Conservation (phyloP, 2,113 vertebrate species). For the Hystrix brachyura region DNA sequence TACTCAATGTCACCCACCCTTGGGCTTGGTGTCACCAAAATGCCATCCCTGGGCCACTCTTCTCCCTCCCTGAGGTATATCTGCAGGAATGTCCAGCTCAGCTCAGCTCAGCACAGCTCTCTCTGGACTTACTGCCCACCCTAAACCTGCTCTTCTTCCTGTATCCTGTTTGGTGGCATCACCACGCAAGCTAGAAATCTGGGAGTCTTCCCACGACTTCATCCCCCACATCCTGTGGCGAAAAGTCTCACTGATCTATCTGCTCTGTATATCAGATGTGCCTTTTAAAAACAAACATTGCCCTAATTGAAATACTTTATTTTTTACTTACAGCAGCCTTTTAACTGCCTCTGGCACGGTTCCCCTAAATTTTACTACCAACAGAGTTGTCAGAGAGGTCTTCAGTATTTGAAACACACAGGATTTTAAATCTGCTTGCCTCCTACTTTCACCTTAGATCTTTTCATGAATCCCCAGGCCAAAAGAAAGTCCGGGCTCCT, state of each 20-base stretch:
- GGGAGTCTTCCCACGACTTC: slow-evolving; percentile 59
- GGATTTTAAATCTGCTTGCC: neutral
- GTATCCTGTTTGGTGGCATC: slow-evolving; percentile 64
- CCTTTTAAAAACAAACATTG: neutral
- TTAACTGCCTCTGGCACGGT: slow-evolving; percentile 38
- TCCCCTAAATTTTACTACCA: neutral
- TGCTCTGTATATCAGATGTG: slow-evolving; percentile 49
- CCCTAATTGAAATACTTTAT: slow-evolving; percentile 24
- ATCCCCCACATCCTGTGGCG: slow-evolving; percentile 77
- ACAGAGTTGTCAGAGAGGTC: neutral
- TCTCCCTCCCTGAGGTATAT: neutral
- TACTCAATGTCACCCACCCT: neutral
- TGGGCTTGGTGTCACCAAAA: neutral
- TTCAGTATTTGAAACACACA: neutral
- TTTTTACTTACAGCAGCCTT: neutral
- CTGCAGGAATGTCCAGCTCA: neutral
- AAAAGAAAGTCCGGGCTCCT: neutral
- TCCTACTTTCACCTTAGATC: neutral
- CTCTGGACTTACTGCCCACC: neutral
- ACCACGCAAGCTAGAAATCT: slow-evolving; percentile 59
- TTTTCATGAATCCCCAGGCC: neutral
- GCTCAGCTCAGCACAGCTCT: neutral
- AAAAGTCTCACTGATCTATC: slow-evolving; percentile 63
- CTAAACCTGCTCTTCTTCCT: slow-evolving; percentile 67
- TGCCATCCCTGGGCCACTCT: neutral